Evolutionary conservation across 2,113 vertebrate species (phyloP).

Genomic region (Scomber colias): DNA sequence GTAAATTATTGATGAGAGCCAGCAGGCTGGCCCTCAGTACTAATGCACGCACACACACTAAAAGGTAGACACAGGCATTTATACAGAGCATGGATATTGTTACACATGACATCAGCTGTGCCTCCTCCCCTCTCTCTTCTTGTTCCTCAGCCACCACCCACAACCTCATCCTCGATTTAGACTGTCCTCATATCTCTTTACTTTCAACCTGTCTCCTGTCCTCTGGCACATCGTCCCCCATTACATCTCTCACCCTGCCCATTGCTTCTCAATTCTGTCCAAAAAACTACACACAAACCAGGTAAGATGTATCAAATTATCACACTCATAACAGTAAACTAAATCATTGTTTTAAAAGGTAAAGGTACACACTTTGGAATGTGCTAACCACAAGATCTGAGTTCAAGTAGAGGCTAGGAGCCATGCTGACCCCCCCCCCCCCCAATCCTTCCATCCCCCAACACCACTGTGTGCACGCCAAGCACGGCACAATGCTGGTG

Average conservation of each 20-base stretch:
- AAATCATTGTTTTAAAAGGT: not conserved
- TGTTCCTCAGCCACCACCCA: conserved; percentile 56
- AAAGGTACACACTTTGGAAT: conserved; percentile 3
- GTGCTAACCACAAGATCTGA: conserved; percentile 46
- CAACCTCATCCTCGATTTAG: conserved; percentile 56
- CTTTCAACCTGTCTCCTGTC: conserved; percentile 30
- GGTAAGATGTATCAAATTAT: not conserved
- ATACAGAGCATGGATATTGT: conserved; percentile 76
- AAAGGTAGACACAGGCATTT: conserved; percentile 69
- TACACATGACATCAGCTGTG: conserved; percentile 84
- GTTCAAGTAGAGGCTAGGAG: conserved; percentile 69
- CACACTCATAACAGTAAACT: not conserved
- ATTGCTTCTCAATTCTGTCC: not conserved
- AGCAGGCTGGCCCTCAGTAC: conserved; percentile 77
- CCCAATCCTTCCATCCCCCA: not conserved
- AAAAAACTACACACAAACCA: not conserved
- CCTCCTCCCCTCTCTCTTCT: conserved; percentile 28
- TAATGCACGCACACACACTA: conserved; percentile 67
- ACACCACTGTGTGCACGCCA: conserved; percentile 45
- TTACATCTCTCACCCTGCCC: conserved; percentile 3
- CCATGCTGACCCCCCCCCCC: conserved; percentile 34
- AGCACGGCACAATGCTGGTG: conserved; percentile 51
- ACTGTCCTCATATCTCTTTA: conserved; percentile 39
- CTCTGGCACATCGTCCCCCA: conserved; percentile 13
- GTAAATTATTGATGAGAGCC: conserved; percentile 86